Conservation (phyloP, 2,797 vertebrate species). For the Coregonus suidteri region DNA sequence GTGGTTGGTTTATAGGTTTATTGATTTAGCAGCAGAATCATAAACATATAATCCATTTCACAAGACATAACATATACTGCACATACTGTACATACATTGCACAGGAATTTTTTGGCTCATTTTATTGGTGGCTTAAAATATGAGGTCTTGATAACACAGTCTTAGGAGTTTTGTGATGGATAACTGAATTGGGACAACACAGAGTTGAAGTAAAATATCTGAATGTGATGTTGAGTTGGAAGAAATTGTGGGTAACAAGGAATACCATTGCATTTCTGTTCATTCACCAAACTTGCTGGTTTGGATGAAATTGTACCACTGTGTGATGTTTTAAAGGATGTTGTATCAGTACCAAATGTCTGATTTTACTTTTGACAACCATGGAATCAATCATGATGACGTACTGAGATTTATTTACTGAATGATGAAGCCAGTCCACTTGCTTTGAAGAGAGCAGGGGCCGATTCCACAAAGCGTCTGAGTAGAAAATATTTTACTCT, state of each 20-base stretch:
- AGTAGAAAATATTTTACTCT: no score
- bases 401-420: no score
- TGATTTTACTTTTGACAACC: not conserved
- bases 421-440: no score
- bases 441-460: no score
- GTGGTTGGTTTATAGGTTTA: constrained; percentile 1
- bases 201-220: not conserved
- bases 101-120: not conserved
- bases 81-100: not conserved
- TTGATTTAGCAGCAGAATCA: not conserved
- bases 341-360: not conserved
- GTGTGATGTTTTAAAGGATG: not conserved
- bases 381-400: no score
- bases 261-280: not conserved
- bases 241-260: not conserved
- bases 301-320: no score
- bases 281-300: not conserved
- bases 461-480: no score
- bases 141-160: not conserved
- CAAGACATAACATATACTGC: not conserved
- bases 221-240: not conserved
- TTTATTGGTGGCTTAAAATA: not conserved
- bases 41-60: not conserved
- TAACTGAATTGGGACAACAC: not conserved
- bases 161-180: not conserved